Evolutionary conservation across 2,797 vertebrate genomes (phyloP), one percentile per base, ranked within the genome.

Genomic region (Siniperca obscura): DNA sequence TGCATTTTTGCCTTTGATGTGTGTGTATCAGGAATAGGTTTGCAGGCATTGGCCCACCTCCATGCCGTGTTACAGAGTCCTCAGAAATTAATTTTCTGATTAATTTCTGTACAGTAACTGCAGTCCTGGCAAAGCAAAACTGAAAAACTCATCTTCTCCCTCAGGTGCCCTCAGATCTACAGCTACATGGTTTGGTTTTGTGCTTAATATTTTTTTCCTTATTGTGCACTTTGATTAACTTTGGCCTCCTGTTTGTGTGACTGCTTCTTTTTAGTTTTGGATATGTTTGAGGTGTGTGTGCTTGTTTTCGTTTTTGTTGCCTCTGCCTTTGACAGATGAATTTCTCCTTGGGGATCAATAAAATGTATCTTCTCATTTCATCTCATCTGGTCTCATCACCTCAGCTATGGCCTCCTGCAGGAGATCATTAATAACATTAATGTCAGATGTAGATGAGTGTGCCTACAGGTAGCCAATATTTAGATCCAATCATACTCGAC

Each of bases 291-390:
- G 78, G 72, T 83, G 50, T 72, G 57, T 72, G 57, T 70, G 80
- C 69, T 87, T 87, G 50, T 78, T 90, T 87, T 86, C 61, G 34
- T 86, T 89, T 90, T 89, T 89, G 75, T 85, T 84, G 70, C 60
- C 65, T 60, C 82, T 90, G 76, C 72, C 78, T 87, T 65, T 88
- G 90, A 90, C 87, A 80, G 83, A 93, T 87, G 75, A 65, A 90
- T 93, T 83, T 89, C 80, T 83, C 92, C 86, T 90, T 83, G 77
- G 91, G 90, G 89, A 93, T 92, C 87, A 91, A 91, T 92, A 94
- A 92, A 90, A 74, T 82, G 83, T 90, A 88, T 91, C 84, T 68
- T 92, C 84, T 91, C 90, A 93, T 93, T 85, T 91, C 80, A 94
- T 93, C 90, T 92, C 86, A 92, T 90, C 89, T 87, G 80, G 91